phyloP scores from a whole-genome alignment of 2,113 vertebrate species.

The Micronycteris hirsuta region DNA sequence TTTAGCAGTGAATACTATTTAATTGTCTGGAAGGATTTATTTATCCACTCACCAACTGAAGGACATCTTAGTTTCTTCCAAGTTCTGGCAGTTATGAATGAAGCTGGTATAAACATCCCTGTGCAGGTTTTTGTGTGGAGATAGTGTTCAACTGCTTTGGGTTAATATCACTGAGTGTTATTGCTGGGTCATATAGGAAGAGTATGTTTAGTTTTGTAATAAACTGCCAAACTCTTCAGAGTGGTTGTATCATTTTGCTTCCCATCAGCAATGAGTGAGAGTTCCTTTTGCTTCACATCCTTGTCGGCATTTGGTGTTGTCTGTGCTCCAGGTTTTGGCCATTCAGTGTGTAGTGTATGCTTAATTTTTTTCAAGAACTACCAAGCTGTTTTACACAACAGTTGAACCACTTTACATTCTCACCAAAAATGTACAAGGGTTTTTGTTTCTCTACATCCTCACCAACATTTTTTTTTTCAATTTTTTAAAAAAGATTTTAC shows the following conservation, averaged over 20 bases:
- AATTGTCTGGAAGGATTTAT: neutral
- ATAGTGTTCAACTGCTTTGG: neutral
- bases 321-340: neutral
- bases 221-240: too few relatives aligned
- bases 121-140: neutral
- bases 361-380: neutral
- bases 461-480: neutral
- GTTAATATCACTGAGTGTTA: neutral
- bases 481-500: neutral
- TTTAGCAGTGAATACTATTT: neutral
- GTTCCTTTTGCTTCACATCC: too few relatives aligned
- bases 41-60: too few relatives aligned
- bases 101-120: neutral
- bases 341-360: neutral
- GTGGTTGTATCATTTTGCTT: too few relatives aligned
- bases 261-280: too few relatives aligned
- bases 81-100: neutral
- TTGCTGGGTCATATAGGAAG: neutral
- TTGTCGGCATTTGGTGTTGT: too few relatives aligned
- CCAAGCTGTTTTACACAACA: neutral
- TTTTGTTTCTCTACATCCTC: neutral
- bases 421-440: neutral
- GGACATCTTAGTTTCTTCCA: neutral
- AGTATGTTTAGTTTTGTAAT: too few relatives aligned
- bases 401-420: neutral